Percentiles rank a stretch among this genome's conserved stretches.
These are phyloP conservation scores for Drosophila sulfurigaster DNA, from an alignment of 1,140 invertebrate species.

Conservation along the genomic window DNA sequence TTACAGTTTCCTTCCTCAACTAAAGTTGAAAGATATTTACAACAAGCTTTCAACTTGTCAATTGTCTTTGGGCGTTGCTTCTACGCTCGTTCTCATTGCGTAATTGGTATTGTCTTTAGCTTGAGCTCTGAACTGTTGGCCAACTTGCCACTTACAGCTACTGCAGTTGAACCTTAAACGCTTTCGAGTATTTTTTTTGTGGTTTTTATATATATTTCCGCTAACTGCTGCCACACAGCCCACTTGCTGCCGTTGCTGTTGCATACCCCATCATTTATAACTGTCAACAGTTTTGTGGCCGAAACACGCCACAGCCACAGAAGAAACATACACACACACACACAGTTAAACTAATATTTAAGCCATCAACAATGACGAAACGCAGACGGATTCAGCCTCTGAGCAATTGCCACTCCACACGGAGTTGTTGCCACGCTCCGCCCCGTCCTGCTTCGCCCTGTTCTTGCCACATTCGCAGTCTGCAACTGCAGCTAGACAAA, in stretches of 20 bases:
- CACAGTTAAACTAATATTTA: slow-evolving; percentile 72
- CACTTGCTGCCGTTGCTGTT: slow-evolving; percentile 6
- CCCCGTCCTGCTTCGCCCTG: background rate
- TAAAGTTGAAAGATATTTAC: background rate
- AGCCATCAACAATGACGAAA: slow-evolving; percentile 65
- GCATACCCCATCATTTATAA: slow-evolving; percentile 74
- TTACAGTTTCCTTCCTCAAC: too few species aligned
- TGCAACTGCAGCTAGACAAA: slow-evolving; percentile 69
- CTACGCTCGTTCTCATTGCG: background rate
- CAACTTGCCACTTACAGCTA: slow-evolving; percentile 39
- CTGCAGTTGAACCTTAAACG: slow-evolving; percentile 34
- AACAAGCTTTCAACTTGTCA: background rate
- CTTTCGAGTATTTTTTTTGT: slow-evolving; percentile 1
- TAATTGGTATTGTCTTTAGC: slow-evolving; percentile 18
- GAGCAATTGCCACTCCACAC: slow-evolving; percentile 64
- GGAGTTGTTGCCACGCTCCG: background rate
- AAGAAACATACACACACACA: slow-evolving; percentile 27
- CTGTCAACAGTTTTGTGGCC: slow-evolving; percentile 79
- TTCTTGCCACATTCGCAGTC: slow-evolving; percentile 11
- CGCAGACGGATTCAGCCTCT: slow-evolving; percentile 30
- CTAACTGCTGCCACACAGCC: slow-evolving; percentile 27
- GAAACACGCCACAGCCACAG: slow-evolving; percentile 44
- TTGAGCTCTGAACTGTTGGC: background rate
- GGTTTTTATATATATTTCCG: slow-evolving; percentile 12
- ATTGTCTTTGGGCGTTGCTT: background rate